Base-by-base conservation (phyloP, 2,888 invertebrate genomes). In the Vanessa cardui region DNA sequence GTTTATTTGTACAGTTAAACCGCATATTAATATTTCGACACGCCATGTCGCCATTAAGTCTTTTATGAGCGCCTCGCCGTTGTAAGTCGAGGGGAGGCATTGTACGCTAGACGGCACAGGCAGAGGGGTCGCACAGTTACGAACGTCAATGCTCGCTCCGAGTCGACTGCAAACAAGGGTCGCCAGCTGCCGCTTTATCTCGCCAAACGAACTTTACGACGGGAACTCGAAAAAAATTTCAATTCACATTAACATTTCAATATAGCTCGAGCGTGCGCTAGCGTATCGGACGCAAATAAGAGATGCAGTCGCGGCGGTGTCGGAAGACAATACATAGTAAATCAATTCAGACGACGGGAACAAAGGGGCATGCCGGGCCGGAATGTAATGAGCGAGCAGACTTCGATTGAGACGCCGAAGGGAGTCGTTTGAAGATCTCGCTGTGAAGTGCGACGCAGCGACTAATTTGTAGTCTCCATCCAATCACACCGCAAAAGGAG, bases 21-120 rank as follows among this genome's bases (percentile, higher is more conserved):
- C 81, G 81, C 85, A 83, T 85, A 86, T 87, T 86, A 86, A 87
- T 88, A 86, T 89, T 89, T 87, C 83, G 84, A 87, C 89, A 89
- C 88, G 87, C 83, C 80, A 85, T 83, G 83, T 86, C 81, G 84
- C 84, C 80, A 89, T 91, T 88, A 90, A 86, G 87, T 86, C 84
- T 83, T 85, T 85, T 87, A 88, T 83, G 79, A 83, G 76, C 76
- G 78, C 45, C 56, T 80, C 76, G 80, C 73, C 81, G 81, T 83
- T 83, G 81, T 80, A 80, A 83, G 81, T 81, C 76, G 80, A 74
- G 74, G 77, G 76, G 76, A 80, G 82, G 82, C 79, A 81, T 81
- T 81, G 83, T 81, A 74, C 76, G 70, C 71, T 66, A 75, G 60
- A 52, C 65, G 46, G 60, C 52, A 47, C 52, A 49, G 45, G 73